Conservation (phyloP, 2,888 invertebrate genomes). For the Phorcus lineatus region DNA sequence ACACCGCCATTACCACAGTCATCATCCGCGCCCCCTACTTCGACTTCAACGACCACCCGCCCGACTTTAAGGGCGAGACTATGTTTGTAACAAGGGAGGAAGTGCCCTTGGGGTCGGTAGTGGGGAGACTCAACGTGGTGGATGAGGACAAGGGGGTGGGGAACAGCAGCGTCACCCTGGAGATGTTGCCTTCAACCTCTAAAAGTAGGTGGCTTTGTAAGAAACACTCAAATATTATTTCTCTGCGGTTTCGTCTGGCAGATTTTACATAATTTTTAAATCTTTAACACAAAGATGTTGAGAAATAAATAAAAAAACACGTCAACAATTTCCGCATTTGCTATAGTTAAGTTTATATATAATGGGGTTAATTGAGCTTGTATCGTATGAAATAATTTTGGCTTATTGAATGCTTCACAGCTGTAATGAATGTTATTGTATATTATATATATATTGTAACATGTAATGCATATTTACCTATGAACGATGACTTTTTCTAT, state of each 20-base stretch:
- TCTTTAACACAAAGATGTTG: too few relatives aligned
- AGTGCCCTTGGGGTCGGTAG: conserved; percentile 41
- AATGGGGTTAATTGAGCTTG: too few relatives aligned
- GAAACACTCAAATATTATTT: too few relatives aligned
- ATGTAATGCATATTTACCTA: not conserved
- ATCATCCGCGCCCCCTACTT: conserved; percentile 30
- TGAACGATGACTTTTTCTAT: not conserved
- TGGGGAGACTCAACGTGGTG: conserved; percentile 37
- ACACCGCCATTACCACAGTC: conserved; percentile 28
- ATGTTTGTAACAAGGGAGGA: conserved; percentile 43
- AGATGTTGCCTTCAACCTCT: not conserved
- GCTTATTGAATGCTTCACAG: too few relatives aligned
- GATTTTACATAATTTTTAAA: too few relatives aligned
- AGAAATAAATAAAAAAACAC: too few relatives aligned
- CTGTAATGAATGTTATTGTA: too few relatives aligned
- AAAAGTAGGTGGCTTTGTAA: not conserved
- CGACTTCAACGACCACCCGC: conserved; percentile 42
- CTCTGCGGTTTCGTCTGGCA: too few relatives aligned
- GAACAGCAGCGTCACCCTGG: not conserved
- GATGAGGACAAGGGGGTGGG: conserved; percentile 28
- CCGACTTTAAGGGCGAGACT: conserved; percentile 23
- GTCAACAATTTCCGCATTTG: too few relatives aligned
- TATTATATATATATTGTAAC: too few relatives aligned
- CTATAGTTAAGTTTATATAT: too few relatives aligned
- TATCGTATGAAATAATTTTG: too few relatives aligned